phyloP scores from a whole-genome alignment of 2,888 invertebrate genomes.

The Cheilosia scutellata region DNA sequence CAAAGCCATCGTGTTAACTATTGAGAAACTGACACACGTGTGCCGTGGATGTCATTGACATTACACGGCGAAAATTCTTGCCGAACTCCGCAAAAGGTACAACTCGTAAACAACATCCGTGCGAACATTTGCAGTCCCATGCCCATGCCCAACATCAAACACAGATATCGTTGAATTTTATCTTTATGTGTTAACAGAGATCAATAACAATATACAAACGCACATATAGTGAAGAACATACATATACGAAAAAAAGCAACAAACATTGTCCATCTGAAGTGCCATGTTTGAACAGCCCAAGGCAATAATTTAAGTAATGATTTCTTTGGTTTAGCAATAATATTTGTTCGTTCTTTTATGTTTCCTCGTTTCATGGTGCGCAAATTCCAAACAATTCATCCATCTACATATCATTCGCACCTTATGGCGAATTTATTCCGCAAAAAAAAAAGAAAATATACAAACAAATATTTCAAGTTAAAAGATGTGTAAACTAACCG shows the following conservation, averaged over 20 bases:
- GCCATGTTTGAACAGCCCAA: conserved; percentile 3
- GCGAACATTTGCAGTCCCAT: not conserved
- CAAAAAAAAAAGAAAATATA: conserved; percentile 22
- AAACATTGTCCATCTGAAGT: conserved; percentile 25
- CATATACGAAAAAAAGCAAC: conserved; percentile 13
- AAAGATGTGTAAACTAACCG: conserved; percentile 13
- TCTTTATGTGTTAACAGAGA: conserved; percentile 24
- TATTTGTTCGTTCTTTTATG: conserved; percentile 12
- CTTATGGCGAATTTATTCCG: conserved; percentile 39
- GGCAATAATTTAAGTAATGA: not conserved
- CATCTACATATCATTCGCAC: conserved; percentile 48
- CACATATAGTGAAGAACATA: too few relatives aligned
- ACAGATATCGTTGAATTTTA: conserved; percentile 1
- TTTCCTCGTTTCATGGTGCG: conserved; percentile 10
- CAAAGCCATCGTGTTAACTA: not conserved
- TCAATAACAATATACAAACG: conserved; percentile 30
- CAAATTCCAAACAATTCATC: conserved; percentile 43
- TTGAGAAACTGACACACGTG: not conserved
- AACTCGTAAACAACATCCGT: not conserved
- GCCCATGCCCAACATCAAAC: not conserved
- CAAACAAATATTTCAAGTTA: not conserved
- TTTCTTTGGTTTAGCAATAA: conserved; percentile 19
- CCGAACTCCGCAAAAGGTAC: too few relatives aligned
- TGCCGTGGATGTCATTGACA: too few relatives aligned
- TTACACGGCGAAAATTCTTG: too few relatives aligned